phyloP scores from a whole-genome alignment of 2,113 vertebrate genomes.

The Plecturocebus donacophilus region DNA sequence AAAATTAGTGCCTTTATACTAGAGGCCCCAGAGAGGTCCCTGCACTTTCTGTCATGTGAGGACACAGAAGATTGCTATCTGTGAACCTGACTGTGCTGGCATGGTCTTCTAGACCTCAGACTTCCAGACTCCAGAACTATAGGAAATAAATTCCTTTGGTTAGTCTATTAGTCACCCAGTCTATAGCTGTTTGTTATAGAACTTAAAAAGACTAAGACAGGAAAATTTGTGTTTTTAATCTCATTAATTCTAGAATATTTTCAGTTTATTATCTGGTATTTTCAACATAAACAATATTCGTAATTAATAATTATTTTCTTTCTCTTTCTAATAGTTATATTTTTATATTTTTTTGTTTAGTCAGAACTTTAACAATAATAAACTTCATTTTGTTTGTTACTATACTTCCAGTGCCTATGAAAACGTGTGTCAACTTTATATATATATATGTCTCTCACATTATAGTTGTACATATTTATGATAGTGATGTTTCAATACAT shows the following conservation, averaged over 20 bases:
- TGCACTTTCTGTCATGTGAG: not conserved
- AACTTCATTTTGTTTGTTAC: constrained; percentile 13
- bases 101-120: not conserved
- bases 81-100: too few species aligned
- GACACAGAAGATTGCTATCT: not conserved
- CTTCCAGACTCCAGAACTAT: not conserved
- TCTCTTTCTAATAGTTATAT: not conserved
- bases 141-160: not conserved
- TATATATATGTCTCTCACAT: not conserved
- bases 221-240: constrained; percentile 10
- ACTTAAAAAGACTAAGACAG: not conserved
- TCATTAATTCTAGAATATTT: constrained; percentile 49
- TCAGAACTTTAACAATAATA: not conserved
- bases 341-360: constrained; percentile 20
- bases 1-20: not conserved
- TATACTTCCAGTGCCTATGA: not conserved
- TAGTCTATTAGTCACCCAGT: not conserved
- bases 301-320: constrained; percentile 1
- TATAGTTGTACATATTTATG: not conserved
- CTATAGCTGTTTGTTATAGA: not conserved
- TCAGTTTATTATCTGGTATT: constrained; percentile 43
- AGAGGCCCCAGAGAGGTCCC: not conserved
- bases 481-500: not conserved
- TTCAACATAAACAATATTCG: constrained; percentile 7
- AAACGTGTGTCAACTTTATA: not conserved